A percentile compares a stretch with the other conserved stretches of the same genome.
phyloP scores from a whole-genome alignment of 2,113 vertebrate species.

The Notechis scutatus region DNA sequence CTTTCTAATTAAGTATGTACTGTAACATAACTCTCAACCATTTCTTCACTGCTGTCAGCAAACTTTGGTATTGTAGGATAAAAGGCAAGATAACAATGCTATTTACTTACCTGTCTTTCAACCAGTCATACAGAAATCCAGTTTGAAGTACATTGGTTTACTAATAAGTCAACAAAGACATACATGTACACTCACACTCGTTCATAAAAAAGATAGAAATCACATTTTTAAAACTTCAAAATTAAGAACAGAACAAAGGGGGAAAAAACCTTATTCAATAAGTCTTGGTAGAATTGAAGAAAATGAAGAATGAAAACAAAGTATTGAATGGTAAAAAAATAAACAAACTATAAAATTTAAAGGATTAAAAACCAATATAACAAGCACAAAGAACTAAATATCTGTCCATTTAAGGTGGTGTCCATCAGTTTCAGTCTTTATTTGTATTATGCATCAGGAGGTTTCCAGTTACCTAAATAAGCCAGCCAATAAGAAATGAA shows the following conservation, averaged over 20 bases:
- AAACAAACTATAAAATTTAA: not conserved
- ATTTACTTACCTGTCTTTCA: slow-evolving; percentile 51
- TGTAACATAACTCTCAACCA: accelerated
- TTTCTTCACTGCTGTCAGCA: accelerated
- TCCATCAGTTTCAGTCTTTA: slow-evolving; percentile 57
- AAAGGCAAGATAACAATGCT: not conserved
- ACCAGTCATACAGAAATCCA: not conserved
- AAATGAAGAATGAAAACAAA: not conserved
- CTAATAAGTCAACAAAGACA: not conserved
- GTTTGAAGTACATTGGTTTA: not conserved
- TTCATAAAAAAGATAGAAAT: accelerated
- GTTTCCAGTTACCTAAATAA: slow-evolving; percentile 55
- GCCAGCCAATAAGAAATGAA: slow-evolving; percentile 59
- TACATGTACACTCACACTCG: not conserved
- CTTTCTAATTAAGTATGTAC: not conserved
- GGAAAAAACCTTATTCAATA: not conserved
- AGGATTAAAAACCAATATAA: not conserved
- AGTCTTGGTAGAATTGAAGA: not conserved
- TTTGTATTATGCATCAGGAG: slow-evolving; percentile 54
- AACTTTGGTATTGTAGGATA: accelerated
- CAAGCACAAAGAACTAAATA: slow-evolving; percentile 30
- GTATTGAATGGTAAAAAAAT: not conserved
- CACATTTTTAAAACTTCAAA: not conserved
- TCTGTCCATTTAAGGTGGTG: slow-evolving; percentile 62
- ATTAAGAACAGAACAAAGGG: not conserved